Evolutionary conservation across 53 echinoderm and acorn worm genomes (phyloP).

Genomic region (Stichopus horrens): DNA sequence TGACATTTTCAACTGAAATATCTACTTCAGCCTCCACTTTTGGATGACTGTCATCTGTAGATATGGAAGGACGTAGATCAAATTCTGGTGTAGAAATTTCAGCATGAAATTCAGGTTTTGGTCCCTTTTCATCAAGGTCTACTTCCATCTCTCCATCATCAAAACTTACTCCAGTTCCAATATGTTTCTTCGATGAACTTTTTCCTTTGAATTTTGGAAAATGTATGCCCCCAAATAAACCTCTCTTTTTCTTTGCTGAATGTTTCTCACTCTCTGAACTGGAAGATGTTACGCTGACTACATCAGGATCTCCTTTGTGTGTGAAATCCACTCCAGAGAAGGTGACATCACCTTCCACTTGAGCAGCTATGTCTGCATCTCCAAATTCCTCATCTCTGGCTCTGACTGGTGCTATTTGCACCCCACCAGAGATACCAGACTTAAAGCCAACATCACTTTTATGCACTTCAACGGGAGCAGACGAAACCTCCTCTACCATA

Average conservation of each 20-base stretch:
- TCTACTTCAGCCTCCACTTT: conserved; percentile 3
- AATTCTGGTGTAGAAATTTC: conserved; percentile 27
- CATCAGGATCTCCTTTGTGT: background rate
- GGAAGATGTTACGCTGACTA: background rate
- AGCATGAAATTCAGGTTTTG: conserved; percentile 53
- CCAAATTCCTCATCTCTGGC: background rate
- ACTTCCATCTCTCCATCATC: conserved; percentile 2
- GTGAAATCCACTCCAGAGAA: background rate
- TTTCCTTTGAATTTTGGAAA: conserved; percentile 57
- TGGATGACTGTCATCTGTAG: background rate
- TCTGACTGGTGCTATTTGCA: background rate
- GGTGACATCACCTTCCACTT: background rate
- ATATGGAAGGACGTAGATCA: background rate
- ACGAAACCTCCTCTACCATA: background rate
- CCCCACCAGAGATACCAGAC: background rate
- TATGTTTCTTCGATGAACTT: conserved; percentile 22
- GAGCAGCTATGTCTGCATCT: background rate
- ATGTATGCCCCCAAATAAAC: conserved; percentile 62
- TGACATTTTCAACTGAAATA: background rate
- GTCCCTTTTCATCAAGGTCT: conserved; percentile 34
- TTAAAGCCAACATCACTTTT: background rate
- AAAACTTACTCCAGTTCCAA: conserved; percentile 1
- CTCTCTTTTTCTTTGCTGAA: conserved; percentile 63
- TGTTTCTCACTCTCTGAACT: conserved; percentile 29
- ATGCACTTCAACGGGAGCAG: background rate